Evolutionary conservation across 2,888 invertebrate genomes (phyloP), one percentile per base, ranked within the genome.

Genomic region (Sialis fuliginosa): DNA sequence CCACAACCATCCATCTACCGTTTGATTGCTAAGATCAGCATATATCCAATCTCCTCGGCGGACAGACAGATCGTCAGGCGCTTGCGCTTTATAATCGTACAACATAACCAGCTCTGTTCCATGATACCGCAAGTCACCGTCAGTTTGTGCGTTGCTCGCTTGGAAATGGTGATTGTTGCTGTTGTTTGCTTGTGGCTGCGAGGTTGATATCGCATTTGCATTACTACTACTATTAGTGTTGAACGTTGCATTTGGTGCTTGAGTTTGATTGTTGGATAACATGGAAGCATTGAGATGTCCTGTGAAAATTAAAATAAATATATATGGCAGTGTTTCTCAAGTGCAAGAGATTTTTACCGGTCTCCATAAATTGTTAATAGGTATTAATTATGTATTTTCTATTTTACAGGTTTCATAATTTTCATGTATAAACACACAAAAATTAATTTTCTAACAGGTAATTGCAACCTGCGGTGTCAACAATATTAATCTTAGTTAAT

Each of bases 31-130:
- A 44, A 91, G 73, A 69, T 93, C 92, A 0, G 92, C 92, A 66
- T 92, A 93, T 54, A 95, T 89, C 89, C 91, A 91, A 61, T 95
- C 92, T 6, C 93, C 92, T 47, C 91, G 73, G 54, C 86, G 75
- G 50, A 93, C 90, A 5, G 88, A 85, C 48, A 95, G 68, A 67
- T 92, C 92, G 61, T 92, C 91, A 0, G 91, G 89, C 40, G 91
- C 90, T 70, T 92, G 90, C 41, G 92, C 85, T 73, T 91, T 91
- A 66, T 92, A 95, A 69, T 93, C 92, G 62, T 92, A 92, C 13
- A 93, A 74, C 81, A 92, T 90, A 55, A 93, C 90, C 60, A 92
- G 72, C 63, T 92, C 91, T 1, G 90, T 89, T 50, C 91, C 91
- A 60, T 85, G 85, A 65, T 83, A 85, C 47, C 84, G 74, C 22